phyloP scores from a whole-genome alignment of 1,140 invertebrate species.

The Cherax destructor region DNA sequence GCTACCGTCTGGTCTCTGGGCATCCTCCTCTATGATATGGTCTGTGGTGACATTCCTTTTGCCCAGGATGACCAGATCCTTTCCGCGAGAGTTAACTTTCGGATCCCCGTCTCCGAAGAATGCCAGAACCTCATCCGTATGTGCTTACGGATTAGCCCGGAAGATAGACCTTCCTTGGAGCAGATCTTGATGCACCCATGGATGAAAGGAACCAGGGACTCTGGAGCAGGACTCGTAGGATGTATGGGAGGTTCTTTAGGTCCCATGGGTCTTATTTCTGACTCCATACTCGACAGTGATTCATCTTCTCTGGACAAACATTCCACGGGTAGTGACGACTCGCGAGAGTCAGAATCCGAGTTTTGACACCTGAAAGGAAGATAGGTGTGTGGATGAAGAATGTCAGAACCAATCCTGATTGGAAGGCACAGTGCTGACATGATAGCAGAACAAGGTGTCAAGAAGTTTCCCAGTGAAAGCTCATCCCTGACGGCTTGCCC shows the following conservation, averaged over 20 bases:
- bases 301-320: slow-evolving; percentile 70
- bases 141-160: slow-evolving; percentile 79
- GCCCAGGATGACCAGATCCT: slow-evolving; percentile 83
- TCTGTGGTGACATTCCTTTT: slow-evolving; percentile 85
- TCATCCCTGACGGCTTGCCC: too few relatives aligned
- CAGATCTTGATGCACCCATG: slow-evolving; percentile 81
- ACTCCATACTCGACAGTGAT: slow-evolving; percentile 59
- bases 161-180: slow-evolving; percentile 78
- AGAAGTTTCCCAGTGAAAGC: too few relatives aligned
- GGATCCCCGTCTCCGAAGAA: slow-evolving; percentile 77
- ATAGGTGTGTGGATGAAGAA: slow-evolving; percentile 34
- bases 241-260: slow-evolving; percentile 60
- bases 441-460: too few relatives aligned
- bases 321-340: slow-evolving; percentile 60
- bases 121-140: slow-evolving; percentile 80
- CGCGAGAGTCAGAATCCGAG: slow-evolving; percentile 49
- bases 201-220: slow-evolving; percentile 73
- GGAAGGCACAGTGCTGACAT: too few relatives aligned
- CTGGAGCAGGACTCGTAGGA: slow-evolving; percentile 36
- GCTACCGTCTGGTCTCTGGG: slow-evolving; percentile 84
- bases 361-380: slow-evolving; percentile 58
- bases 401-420: background rate
- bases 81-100: slow-evolving; percentile 77
- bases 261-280: slow-evolving; percentile 53
- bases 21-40: slow-evolving; percentile 83